Base-by-base conservation (phyloP, 1,140 invertebrate genomes). In the Drosophila pachea region DNA sequence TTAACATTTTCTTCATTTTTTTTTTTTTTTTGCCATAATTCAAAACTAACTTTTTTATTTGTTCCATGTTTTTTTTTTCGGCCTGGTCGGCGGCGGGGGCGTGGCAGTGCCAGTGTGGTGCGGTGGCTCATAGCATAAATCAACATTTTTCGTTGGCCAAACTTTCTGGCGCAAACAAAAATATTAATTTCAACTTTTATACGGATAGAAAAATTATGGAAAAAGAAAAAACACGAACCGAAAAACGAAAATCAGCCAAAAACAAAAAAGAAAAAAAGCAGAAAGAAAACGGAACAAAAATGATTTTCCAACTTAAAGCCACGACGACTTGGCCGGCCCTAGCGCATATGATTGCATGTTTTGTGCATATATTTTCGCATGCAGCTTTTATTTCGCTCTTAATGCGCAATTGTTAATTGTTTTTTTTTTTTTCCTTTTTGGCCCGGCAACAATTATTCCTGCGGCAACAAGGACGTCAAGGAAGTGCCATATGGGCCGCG, bases 151-250 rank as follows among this genome's bases (percentile, higher is more conserved):
- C 68, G 69, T 69, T 49, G 59, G 32, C 14, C 55, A 74, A 84
- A 84, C 54, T 79, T 84, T 79, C 72, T 65, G 68, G 64, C 74
- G 73, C 79, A 86, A 84, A 84, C 79, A 84, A 84, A 84, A 84
- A 86, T 84, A 84, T 84, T 86, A 84, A 84, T 84, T 86, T 84
- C 65, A 84, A 84, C 79, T 84, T 84, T 79, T 81, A 60, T 42
- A 59, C 67, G 68, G 68, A 65, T 69, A 71, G 70, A 73, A 81
- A 68, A 73, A 45, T 62, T 48, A 68, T 58, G 36, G 48, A 29
- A 58, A 38, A 60, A 65, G 60, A 63, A 71, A 65, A 53, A 33
- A 16, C 50, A 22, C 22, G 22, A 22, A 3, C 22, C 3, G 22
- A 22, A 22, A 22, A 22, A 22, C 22, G 22, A 22, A 22, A 22